phyloP scores from a whole-genome alignment of 2,797 vertebrate species.

The Cyclopterus lumpus region DNA sequence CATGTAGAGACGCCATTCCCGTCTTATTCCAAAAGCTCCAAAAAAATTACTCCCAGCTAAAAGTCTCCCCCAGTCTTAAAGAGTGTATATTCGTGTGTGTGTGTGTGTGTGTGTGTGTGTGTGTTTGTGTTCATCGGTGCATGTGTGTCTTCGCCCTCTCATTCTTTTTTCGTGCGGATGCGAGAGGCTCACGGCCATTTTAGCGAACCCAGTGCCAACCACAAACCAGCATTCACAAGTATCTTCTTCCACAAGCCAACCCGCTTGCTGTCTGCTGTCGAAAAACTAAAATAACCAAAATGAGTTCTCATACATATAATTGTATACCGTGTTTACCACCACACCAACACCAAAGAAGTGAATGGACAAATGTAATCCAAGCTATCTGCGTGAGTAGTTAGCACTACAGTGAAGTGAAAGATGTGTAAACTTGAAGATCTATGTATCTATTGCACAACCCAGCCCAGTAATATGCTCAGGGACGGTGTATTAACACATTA shows the following conservation, averaged over 20 bases:
- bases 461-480: constrained; percentile 38
- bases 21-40: constrained; percentile 38
- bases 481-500: constrained; percentile 58
- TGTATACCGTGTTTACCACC: not conserved
- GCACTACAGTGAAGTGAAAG: no score
- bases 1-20: constrained; percentile 20
- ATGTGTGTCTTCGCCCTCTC: constrained; percentile 6
- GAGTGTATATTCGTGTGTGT: constrained; percentile 9
- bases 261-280: constrained; percentile 7
- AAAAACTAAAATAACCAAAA: not conserved
- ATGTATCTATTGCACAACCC: constrained; percentile 24
- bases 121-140: not conserved
- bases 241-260: constrained; percentile 12
- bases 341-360: no score
- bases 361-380: no score
- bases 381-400: no score
- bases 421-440: not conserved
- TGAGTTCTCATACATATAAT: no score
- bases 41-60: constrained; percentile 62
- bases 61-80: constrained; percentile 39
- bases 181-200: constrained; percentile 40
- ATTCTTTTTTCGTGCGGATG: constrained; percentile 12
- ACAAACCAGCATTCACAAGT: constrained; percentile 10
- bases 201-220: constrained; percentile 35
- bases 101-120: constrained; percentile 12